Percentiles rank a stretch among this genome's conserved stretches.
Conservation (phyloP, 2,888 invertebrate genomes). For the Leucophenga montana region DNA sequence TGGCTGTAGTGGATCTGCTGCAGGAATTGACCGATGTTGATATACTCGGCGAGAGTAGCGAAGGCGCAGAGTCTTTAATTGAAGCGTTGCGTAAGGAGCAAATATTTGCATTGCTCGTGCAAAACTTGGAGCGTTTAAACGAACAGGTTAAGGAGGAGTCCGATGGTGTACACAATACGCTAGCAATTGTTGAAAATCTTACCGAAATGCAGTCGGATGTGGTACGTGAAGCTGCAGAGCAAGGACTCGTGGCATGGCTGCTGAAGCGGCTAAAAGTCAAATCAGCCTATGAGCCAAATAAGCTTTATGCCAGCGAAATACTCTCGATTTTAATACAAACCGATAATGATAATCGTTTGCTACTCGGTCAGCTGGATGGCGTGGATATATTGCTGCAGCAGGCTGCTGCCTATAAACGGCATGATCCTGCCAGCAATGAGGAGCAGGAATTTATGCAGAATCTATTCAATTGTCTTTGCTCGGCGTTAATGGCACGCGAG, state of each 20-base stretch:
- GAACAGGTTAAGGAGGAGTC: slow-evolving; percentile 94
- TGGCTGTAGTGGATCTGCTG: slow-evolving; percentile 75
- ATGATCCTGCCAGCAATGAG: slow-evolving; percentile 91
- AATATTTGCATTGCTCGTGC: slow-evolving; percentile 90
- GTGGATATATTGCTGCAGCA: slow-evolving; percentile 97
- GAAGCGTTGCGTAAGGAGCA: slow-evolving; percentile 92
- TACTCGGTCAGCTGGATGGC: slow-evolving; percentile 90
- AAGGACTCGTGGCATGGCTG: slow-evolving; percentile 93
- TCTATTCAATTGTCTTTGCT: slow-evolving; percentile 95
- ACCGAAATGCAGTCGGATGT: slow-evolving; percentile 91
- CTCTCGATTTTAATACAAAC: slow-evolving; percentile 95
- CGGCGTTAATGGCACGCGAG: slow-evolving; percentile 88
- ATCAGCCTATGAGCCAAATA: slow-evolving; percentile 94
- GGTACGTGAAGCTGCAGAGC: slow-evolving; percentile 88
- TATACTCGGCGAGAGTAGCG: slow-evolving; percentile 91
- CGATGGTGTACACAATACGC: slow-evolving; percentile 95
- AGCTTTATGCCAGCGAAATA: slow-evolving; percentile 96
- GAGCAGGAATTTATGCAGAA: slow-evolving; percentile 99
- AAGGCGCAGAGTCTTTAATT: slow-evolving; percentile 90
- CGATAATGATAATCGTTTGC: slow-evolving; percentile 84
- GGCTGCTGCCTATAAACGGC: slow-evolving; percentile 93
- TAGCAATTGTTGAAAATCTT: slow-evolving; percentile 93
- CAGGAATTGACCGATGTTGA: slow-evolving; percentile 97
- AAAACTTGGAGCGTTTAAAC: slow-evolving; percentile 94
- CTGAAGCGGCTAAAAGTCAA: slow-evolving; percentile 90